Base-by-base conservation (phyloP, 2,888 invertebrate species). In the Euplagia quadripunctaria region DNA sequence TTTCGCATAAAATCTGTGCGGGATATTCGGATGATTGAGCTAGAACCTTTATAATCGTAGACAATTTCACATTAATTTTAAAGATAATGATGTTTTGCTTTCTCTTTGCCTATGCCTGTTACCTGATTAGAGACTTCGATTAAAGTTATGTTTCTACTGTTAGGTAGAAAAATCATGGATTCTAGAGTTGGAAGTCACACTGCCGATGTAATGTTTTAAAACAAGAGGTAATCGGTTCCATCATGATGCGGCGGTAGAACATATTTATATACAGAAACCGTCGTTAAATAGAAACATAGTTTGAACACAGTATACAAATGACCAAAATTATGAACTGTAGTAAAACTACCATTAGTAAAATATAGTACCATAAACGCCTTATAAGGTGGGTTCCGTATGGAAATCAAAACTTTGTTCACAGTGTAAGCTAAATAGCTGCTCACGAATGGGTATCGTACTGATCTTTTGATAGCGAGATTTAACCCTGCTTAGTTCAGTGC, bases 361-460 rank as follows among this genome's bases (percentile, higher is more conserved):
- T 4, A 55, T n/a, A 16, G 9, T 31, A n/a, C n/a, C n/a, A 4
- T 20, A 20, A 20, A 20, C 14, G 17, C n/a, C n/a, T 41, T 17
- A 41, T 14, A 5, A 14, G 42, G 31, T 12, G 14, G n/a, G 42
- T n/a, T 55, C 8, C 55, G 42, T 14, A 42, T 43, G n/a, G 55
- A 20, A 42, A 68, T 55, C 55, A 68, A 68, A 68, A 68, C 67
- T 68, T 66, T 42, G 52, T 52, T 68, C 42, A 68, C n/a, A 12
- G 42, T 1, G n/a, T 55, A 52, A 9, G 16, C 6, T 42, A 31
- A 31, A 16, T 41, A 17, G 31, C 31, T 41, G 31, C 9, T 41
- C 17, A 41, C 14, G 41, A 52, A 52, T 52, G 20, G 8, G 66
- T 51, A 41, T 51, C 9, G n/a, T 16, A 46, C 12, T 46, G 20